These are phyloP conservation scores for Chiloscyllium plagiosum DNA, from an alignment of 2,113 vertebrate species.

Conservation along the genomic window DNA sequence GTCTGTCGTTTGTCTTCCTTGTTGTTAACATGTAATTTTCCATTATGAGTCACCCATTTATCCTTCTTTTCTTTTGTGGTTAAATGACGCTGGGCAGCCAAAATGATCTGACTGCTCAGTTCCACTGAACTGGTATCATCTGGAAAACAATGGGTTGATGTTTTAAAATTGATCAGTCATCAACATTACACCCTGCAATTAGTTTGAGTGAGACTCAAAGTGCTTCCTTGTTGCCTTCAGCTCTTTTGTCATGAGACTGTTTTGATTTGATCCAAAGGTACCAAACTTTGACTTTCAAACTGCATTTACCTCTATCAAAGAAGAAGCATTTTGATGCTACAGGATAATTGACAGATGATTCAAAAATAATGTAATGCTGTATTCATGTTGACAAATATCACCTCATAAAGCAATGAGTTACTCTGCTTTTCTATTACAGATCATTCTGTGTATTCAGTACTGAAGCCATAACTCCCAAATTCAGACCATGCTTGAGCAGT, in stretches of 20 bases:
- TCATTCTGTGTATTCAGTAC: neutral
- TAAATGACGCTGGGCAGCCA: neutral
- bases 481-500: neutral
- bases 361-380: neutral
- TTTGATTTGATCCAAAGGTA: neutral
- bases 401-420: neutral
- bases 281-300: neutral
- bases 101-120: conserved; percentile 10
- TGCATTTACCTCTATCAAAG: neutral
- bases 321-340: neutral
- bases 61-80: conserved; percentile 16
- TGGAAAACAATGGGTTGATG: conserved; percentile 27
- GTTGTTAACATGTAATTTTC: neutral
- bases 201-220: neutral
- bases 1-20: neutral
- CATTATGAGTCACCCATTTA: conserved; percentile 7
- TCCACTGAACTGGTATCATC: neutral
- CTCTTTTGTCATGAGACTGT: neutral
- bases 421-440: neutral
- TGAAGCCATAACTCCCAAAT: neutral
- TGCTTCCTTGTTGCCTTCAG: neutral
- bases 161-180: conserved; percentile 8
- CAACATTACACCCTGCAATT: conserved; percentile 24
- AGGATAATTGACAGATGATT: neutral
- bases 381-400: neutral